Base-by-base conservation (phyloP, 2,888 invertebrate genomes). In the Eupsilia transversa region DNA sequence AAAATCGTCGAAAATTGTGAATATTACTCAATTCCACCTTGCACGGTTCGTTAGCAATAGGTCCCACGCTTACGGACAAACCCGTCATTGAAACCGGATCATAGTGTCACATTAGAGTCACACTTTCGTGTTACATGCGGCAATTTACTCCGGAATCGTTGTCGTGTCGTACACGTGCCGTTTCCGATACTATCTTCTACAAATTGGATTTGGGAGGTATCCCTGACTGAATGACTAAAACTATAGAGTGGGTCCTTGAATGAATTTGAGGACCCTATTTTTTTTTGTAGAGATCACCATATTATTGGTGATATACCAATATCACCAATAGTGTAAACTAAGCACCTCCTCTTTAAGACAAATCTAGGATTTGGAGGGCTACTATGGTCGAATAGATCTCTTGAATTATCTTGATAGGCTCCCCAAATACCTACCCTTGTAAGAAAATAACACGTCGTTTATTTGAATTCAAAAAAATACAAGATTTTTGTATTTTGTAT, bases 151-250 rank as follows among this genome's bases (percentile, higher is more conserved):
- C 38, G 35, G 35, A 73, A 74, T 57, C 84, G 75, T 41, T 74
- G 57, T 57, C 65, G 64, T 70, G 38, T 69, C 43, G 64, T 66
- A 70, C 77, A 72, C 68, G 65, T 75, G 35, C 38, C 69, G 69
- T 66, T 60, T 63, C 46, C 54, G 59, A 72, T 73, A 80, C 83
- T 86, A 85, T 82, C 84, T 86, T 87, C 86, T 77, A 71, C 84
- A 89, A 89, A 90, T 90, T 90, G 82, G 77, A 89, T 90, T 87
- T 84, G 67, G 74, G 57, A 72, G 85, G 82, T 77, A 65, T 74
- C 74, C 80, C 12, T 66, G 78, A 77, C 64, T 72, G 80, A 86
- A 84, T 79, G 81, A 80, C 74, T 86, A 85, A 82, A 86, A 83
- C 71, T 85, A 71, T 66, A 74, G 54, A 72, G 49, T 49, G 23